A percentile compares a stretch with the other conserved stretches of the same genome.
Evolutionary conservation across 2,113 vertebrate genomes (phyloP).

Genomic region (Okapia johnstoni): DNA sequence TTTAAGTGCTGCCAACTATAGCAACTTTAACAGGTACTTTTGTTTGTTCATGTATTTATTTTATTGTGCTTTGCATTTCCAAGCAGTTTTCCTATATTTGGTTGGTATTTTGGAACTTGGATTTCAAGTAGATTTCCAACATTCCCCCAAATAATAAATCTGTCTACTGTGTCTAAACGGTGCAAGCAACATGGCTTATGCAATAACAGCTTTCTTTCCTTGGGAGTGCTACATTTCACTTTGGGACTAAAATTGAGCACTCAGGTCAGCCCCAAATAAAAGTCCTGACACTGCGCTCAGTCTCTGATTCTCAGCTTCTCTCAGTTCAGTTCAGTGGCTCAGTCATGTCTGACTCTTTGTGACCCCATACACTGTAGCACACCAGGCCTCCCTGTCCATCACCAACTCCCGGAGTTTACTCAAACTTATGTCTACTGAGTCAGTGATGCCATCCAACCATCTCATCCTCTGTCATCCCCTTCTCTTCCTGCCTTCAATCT

Average conservation of each 20-base stretch:
- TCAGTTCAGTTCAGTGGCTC: background rate
- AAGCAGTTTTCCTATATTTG: conserved; percentile 71
- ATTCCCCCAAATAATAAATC: background rate
- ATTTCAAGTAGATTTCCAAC: background rate
- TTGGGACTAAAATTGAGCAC: background rate
- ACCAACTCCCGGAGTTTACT: background rate
- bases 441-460: background rate
- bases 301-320: background rate
- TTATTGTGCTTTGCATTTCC: conserved; percentile 78
- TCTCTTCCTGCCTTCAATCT: background rate
- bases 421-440: background rate
- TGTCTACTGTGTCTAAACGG: background rate
- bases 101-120: background rate
- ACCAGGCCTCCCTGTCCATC: background rate
- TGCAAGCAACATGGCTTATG: background rate
- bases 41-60: conserved; percentile 81
- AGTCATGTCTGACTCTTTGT: background rate
- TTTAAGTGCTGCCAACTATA: conserved; percentile 78
- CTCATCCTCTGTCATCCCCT: background rate
- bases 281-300: background rate
- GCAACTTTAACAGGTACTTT: conserved; percentile 83
- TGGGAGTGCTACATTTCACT: background rate
- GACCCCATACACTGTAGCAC: background rate
- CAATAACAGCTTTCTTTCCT: background rate
- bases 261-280: background rate